Base-by-base conservation (phyloP, 2,113 vertebrate species). In the Gymnarchus niloticus region DNA sequence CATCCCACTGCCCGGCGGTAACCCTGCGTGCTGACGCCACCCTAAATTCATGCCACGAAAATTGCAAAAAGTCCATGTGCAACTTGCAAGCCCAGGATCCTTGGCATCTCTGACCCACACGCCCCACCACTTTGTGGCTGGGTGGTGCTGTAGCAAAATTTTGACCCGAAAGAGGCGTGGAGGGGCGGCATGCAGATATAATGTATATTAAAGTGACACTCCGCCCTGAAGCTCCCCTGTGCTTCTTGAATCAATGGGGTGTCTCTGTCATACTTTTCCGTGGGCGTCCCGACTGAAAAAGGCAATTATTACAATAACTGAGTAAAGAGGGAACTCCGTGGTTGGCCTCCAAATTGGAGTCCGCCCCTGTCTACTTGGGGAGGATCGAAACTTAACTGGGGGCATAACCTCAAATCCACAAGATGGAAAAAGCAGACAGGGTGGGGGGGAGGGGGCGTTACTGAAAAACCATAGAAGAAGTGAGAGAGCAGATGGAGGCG, bases 1-100 rank as follows among this genome's bases (percentile, higher is more conserved):
- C 91, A 84, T 59, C 87, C 88, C 88, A 91, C 86, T 81, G 3
- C 0, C 0, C 3, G 89, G 92, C 95, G n/a, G 61, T 95, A 94
- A 94, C 94, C 93, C 91, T 90, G 77, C 87, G 89, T 87, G 87
- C 89, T 90, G 93, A 85, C 84, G 92, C 89, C 73, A 83, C 87
- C 80, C 88, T 92, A 94, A 95, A 95, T 92, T 92, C 93, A 90
- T 90, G 89, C n/a, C 65, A 1, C 28, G 65, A 10, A 8, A 59
- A 59, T 89, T 87, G 88, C 92, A 93, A 94, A 91, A 28, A 49
- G 87, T n/a, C n/a, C n/a, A n/a, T n/a, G n/a, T n/a, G n/a, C n/a
- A n/a, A n/a, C n/a, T n/a, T n/a, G n/a, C n/a, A n/a, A n/a, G n/a
- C n/a, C n/a, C n/a, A n/a, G n/a, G n/a, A n/a, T n/a, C n/a, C n/a